Evolutionary conservation across 2,797 vertebrate species (phyloP).

Genomic region (Pampus argenteus): DNA sequence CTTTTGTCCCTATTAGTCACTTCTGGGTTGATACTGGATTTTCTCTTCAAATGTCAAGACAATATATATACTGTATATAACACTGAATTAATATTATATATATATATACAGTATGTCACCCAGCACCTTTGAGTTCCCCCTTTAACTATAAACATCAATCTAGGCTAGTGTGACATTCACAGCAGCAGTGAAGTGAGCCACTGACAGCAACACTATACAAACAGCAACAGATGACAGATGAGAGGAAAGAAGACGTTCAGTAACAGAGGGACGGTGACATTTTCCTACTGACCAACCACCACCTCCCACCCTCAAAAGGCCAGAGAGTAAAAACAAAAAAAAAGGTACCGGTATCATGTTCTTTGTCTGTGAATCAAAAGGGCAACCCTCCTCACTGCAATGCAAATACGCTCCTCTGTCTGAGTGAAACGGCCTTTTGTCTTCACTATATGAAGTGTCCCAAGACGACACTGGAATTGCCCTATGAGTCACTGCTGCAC

Average conservation of each 20-base stretch:
- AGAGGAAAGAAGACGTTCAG: slow-evolving; percentile 13
- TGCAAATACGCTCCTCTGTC: slow-evolving; percentile 68
- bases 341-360: slow-evolving; percentile 58
- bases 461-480: slow-evolving; percentile 36
- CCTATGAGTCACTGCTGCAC: slow-evolving; percentile 55
- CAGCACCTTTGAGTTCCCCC: no score
- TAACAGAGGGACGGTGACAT: slow-evolving; percentile 45
- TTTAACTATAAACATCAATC: not conserved
- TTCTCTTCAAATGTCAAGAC: slow-evolving; percentile 1
- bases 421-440: slow-evolving; percentile 69
- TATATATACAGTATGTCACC: no score
- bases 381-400: slow-evolving; percentile 62
- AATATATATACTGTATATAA: not conserved
- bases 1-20: no score
- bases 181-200: slow-evolving; percentile 4
- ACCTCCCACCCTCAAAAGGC: slow-evolving; percentile 38
- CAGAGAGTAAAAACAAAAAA: slow-evolving; percentile 49
- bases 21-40: no score
- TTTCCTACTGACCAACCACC: slow-evolving; percentile 48
- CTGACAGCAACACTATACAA: slow-evolving; percentile 31
- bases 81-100: not conserved
- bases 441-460: slow-evolving; percentile 42
- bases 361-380: slow-evolving; percentile 60
- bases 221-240: slow-evolving; percentile 42
- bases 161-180: slow-evolving; percentile 15